phyloP scores from a whole-genome alignment of 2,888 invertebrate species.

The Malacosoma neustria region DNA sequence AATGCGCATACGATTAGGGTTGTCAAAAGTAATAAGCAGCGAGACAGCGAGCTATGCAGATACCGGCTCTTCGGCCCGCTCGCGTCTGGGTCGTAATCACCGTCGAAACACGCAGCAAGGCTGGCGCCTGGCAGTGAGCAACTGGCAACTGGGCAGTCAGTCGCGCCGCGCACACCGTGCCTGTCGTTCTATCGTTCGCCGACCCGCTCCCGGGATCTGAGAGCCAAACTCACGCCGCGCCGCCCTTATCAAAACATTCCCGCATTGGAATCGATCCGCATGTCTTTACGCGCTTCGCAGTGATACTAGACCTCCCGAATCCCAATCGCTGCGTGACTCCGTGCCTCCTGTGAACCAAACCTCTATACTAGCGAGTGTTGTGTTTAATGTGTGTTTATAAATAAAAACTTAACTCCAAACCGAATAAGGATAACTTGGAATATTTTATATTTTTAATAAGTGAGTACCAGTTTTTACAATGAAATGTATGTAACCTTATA shows the following conservation, averaged over 20 bases:
- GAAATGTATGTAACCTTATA: too few relatives aligned
- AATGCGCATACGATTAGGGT: neutral
- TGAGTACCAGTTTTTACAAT: neutral
- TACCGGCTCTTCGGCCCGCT: neutral
- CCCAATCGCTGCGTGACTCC: conserved; percentile 42
- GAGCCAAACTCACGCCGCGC: conserved; percentile 15
- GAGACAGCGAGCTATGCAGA: neutral
- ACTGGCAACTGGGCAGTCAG: conserved; percentile 25
- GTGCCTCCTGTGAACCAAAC: conserved; percentile 43
- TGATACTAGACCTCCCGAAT: conserved; percentile 38
- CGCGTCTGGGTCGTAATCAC: too few relatives aligned
- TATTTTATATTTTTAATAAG: neutral
- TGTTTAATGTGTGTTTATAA: conserved; percentile 36
- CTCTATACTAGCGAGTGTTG: conserved; percentile 31
- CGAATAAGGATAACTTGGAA: neutral
- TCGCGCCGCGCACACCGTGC: conserved; percentile 56
- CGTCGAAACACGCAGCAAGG: too few relatives aligned
- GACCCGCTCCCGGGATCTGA: conserved; percentile 6
- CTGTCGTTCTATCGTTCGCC: conserved; percentile 23
- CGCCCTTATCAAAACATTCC: conserved; percentile 54
- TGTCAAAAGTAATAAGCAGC: too few relatives aligned
- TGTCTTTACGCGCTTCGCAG: conserved; percentile 37
- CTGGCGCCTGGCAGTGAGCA: conserved; percentile 5
- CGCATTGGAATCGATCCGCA: conserved; percentile 64
- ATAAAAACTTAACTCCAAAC: neutral